These are phyloP conservation scores for Gavialis gangeticus DNA, from an alignment of 2,113 vertebrate species.

Conservation along the genomic window DNA sequence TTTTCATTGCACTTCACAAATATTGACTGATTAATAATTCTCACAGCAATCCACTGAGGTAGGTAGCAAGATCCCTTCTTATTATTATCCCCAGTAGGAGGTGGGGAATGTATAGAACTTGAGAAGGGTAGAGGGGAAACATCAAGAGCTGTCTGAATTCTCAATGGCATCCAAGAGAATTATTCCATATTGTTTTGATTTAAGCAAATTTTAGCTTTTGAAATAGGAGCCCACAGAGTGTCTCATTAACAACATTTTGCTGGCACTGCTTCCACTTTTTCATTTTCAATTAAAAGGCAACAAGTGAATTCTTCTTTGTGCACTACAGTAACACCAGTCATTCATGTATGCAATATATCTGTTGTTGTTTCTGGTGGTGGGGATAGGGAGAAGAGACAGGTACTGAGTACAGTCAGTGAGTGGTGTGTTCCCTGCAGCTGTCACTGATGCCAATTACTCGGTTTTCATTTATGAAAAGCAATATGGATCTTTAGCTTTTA, in stretches of 20 bases:
- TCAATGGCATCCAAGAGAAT: conserved; percentile 47
- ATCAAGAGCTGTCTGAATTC: conserved; percentile 63
- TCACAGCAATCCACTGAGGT: conserved; percentile 49
- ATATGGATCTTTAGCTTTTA: conserved; percentile 73
- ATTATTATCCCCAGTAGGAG: conserved; percentile 56
- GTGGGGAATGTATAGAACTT: conserved; percentile 5
- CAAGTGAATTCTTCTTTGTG: conserved; percentile 50
- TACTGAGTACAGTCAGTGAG: conserved; percentile 22
- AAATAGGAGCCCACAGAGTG: conserved; percentile 51
- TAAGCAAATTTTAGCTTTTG: conserved; percentile 63
- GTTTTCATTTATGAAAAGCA: conserved; percentile 73
- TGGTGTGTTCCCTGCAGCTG: conserved; percentile 57
- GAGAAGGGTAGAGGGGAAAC: conserved; percentile 23
- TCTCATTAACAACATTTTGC: conserved; percentile 64
- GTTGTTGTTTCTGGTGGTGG: conserved; percentile 41
- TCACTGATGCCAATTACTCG: conserved; percentile 72
- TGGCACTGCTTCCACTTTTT: conserved; percentile 53
- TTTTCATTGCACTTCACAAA: conserved; percentile 57
- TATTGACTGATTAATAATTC: conserved; percentile 63
- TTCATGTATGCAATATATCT: conserved; percentile 37
- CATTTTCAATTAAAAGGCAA: conserved; percentile 57
- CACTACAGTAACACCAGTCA: conserved; percentile 24
- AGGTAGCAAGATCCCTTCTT: conserved; percentile 50
- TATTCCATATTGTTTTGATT: conserved; percentile 69
- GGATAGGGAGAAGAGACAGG: conserved; percentile 7